These are phyloP conservation scores for Meta bourneti DNA, from an alignment of 2,888 invertebrate genomes.

Conservation along the genomic window DNA sequence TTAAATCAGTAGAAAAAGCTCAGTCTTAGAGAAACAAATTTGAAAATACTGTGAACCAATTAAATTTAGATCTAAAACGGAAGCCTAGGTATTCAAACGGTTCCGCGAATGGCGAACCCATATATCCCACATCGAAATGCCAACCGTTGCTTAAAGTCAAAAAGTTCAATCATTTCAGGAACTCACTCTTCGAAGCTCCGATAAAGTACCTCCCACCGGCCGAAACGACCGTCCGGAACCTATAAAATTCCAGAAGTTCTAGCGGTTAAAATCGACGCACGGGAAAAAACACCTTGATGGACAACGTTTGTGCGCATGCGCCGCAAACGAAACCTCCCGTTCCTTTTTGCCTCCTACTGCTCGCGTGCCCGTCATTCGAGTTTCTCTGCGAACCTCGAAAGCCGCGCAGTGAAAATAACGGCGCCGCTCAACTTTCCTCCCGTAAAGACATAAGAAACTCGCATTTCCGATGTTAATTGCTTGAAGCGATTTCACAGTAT, in stretches of 20 bases:
- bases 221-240: constrained; percentile 43
- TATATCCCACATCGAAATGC: constrained; percentile 10
- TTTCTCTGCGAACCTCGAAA: constrained; percentile 46
- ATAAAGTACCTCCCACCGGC: constrained; percentile 34
- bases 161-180: constrained; percentile 48
- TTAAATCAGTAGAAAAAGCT: too few species aligned
- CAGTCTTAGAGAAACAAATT: too few species aligned
- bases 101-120: not conserved
- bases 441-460: too few species aligned
- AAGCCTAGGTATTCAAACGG: not conserved
- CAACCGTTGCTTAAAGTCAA: constrained; percentile 42
- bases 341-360: constrained; percentile 5
- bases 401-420: constrained; percentile 44
- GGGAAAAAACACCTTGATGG: constrained; percentile 45
- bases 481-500: not conserved
- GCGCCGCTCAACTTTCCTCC: not conserved
- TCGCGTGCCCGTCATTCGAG: constrained; percentile 63
- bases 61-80: not conserved
- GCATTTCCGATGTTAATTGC: too few species aligned
- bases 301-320: constrained; percentile 47
- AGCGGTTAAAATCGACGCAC: constrained; percentile 20
- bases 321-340: constrained; percentile 32
- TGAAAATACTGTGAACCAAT: not conserved
- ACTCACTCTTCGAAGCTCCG: constrained; percentile 8
- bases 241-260: constrained; percentile 47